Percentiles rank a stretch among this genome's conserved stretches.
phyloP scores from a whole-genome alignment of 2,113 vertebrate species.

The Tragelaphus scriptus region DNA sequence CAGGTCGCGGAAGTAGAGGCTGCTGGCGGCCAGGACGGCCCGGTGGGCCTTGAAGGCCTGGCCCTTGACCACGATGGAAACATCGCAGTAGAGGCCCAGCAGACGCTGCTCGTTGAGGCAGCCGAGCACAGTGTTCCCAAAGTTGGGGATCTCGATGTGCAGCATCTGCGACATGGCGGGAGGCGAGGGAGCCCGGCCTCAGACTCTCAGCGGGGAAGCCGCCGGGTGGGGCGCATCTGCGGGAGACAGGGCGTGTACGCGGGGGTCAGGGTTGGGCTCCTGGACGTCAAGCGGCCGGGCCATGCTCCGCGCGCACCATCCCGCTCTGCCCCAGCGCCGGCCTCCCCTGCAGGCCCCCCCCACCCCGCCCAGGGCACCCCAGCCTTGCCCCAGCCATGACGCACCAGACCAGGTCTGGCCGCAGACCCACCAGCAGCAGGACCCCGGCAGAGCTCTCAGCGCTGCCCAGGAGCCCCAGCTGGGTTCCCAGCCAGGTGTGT shows the following conservation, averaged over 20 bases:
- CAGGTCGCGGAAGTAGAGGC: conserved; percentile 97
- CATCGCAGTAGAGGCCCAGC: conserved; percentile 97
- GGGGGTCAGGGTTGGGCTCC: background rate
- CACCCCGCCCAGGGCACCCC: accelerated
- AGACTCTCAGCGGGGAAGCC: conserved; percentile 82
- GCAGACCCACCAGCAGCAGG: accelerated
- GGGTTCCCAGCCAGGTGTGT: background rate
- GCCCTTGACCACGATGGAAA: conserved; percentile 98
- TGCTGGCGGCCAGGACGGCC: conserved; percentile 96
- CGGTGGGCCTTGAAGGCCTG: conserved; percentile 98
- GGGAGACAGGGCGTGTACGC: conserved; percentile 26
- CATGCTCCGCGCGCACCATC: accelerated
- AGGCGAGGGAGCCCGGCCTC: conserved; percentile 65
- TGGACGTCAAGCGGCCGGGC: accelerated
- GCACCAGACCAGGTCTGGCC: background rate
- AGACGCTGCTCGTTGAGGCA: conserved; percentile 97
- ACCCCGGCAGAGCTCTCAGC: background rate
- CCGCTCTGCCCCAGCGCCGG: background rate
- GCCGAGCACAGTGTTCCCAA: conserved; percentile 96
- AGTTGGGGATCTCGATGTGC: conserved; percentile 99
- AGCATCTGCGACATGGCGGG: conserved; percentile 96
- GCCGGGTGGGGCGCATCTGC: conserved; percentile 86
- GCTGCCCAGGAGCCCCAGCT: accelerated
- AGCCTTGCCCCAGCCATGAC: accelerated
- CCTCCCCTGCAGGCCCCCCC: background rate